A percentile compares a stretch with the other conserved stretches of the same genome.
Evolutionary conservation across 2,888 invertebrate species (phyloP).

Genomic region (Drosophila paramelanica): DNA sequence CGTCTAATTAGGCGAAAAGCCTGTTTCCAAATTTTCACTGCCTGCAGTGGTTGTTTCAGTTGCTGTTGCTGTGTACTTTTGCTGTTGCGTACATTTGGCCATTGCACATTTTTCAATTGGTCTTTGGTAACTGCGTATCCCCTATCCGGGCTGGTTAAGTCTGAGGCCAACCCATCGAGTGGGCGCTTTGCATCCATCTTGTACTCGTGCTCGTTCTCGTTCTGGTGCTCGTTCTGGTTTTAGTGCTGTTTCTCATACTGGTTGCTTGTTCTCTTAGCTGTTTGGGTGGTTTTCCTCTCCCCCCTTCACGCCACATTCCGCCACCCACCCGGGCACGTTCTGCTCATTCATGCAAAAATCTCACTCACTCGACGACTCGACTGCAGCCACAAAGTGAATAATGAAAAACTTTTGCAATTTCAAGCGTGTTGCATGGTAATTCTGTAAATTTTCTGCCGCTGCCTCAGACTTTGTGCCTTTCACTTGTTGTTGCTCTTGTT

Average conservation of each 20-base stretch:
- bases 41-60: conserved; percentile 21
- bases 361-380: conserved; percentile 79
- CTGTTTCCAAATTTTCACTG: conserved; percentile 74
- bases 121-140: conserved; percentile 55
- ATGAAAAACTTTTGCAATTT: conserved; percentile 83
- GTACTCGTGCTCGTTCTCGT: conserved; percentile 35
- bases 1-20: conserved; percentile 80
- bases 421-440: conserved; percentile 81
- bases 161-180: conserved; percentile 44
- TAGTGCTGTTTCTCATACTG: conserved; percentile 23
- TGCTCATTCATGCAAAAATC: conserved; percentile 81
- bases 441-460: conserved; percentile 73
- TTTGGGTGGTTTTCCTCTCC: neutral
- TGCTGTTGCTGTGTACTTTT: conserved; percentile 21
- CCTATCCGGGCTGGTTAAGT: neutral
- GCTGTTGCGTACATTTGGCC: conserved; percentile 63
- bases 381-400: conserved; percentile 82
- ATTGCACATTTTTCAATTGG: conserved; percentile 79
- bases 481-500: conserved; percentile 1
- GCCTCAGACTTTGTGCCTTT: conserved; percentile 45
- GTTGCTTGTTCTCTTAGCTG: conserved; percentile 6
- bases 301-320: too few relatives aligned
- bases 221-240: conserved; percentile 11
- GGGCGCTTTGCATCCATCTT: conserved; percentile 71
- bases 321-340: conserved; percentile 64